Evolutionary conservation across 2,888 invertebrate species (phyloP), one percentile per base, ranked within the genome.

Genomic region (Drosophila falleni): DNA sequence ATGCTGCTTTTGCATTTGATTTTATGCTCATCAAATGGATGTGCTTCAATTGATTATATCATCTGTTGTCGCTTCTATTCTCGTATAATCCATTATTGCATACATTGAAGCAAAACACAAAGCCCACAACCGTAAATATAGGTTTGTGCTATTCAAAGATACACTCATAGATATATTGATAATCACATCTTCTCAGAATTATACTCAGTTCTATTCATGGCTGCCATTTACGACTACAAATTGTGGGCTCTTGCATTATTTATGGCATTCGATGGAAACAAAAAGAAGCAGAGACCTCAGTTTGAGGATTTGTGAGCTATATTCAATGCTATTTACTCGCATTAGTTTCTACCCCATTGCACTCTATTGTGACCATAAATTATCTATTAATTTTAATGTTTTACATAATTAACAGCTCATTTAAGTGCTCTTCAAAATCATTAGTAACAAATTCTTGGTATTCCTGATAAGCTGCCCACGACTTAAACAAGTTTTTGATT

Each of bases 231-330:
- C 11, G 29, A 31, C 11, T 31, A 53, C 47, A 55, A 55, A 60
- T 42, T 56, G 51, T 60, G 53, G 33, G 10, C 16, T 59, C 4
- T 15, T 5, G 39, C 11, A 15, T 59, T 71, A 76, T 76, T 64
- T 64, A 71, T 60, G 55, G 64, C 42, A 19, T 19, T 69, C 6
- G 26, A 49, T 44, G 10, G 13, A 35, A 9, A 55, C 15, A 37
- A 19, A 41, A 26, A 8, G 35, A 8, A 55, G 26, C 8, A 19
- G 4, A 23, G 44, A 9, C 41, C 56, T 29, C 6, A 35, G 44
- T 35, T 16, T 11, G 5, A 6, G 33, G 35, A 41, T 51, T 54
- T 41, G 13, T 9, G 9, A 23, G 13, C 19, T 16, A n/a, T 46
- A 13, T 10, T 62, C 15, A 29, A 15, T 9, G 15, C 10, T 31